Conservation (phyloP, 2,797 vertebrate genomes). For the Crotalus adamanteus region DNA sequence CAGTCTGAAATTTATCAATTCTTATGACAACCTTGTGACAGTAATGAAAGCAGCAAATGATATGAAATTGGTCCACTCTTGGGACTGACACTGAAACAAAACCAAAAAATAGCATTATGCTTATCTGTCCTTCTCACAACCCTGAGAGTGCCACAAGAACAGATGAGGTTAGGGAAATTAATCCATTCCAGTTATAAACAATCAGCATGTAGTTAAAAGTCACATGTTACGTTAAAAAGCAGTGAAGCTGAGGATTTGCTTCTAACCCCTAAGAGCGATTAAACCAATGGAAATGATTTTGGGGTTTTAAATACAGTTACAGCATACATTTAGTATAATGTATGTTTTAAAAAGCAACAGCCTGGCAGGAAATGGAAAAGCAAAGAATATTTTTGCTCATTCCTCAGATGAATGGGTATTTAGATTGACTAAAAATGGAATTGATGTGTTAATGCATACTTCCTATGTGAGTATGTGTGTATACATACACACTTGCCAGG, state of each 20-base stretch:
- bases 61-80: conserved; percentile 69
- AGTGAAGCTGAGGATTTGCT: conserved; percentile 32
- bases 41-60: conserved; percentile 71
- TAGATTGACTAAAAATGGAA: not conserved
- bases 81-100: conserved; percentile 68
- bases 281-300: conserved; percentile 53
- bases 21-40: conserved; percentile 76
- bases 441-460: not conserved
- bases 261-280: conserved; percentile 39
- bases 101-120: conserved; percentile 64
- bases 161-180: conserved; percentile 69
- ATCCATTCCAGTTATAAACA: conserved; percentile 67
- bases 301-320: not conserved
- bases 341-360: not conserved
- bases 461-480: not conserved
- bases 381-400: not conserved
- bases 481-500: not conserved
- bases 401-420: not conserved
- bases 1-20: conserved; percentile 79
- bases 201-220: conserved; percentile 54
- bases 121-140: conserved; percentile 66
- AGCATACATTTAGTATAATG: not conserved
- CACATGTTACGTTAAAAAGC: conserved; percentile 51
- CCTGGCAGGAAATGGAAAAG: not conserved
- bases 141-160: conserved; percentile 59